phyloP scores from a whole-genome alignment of 2,888 invertebrate species.

The Aspidiotus rigidus region DNA sequence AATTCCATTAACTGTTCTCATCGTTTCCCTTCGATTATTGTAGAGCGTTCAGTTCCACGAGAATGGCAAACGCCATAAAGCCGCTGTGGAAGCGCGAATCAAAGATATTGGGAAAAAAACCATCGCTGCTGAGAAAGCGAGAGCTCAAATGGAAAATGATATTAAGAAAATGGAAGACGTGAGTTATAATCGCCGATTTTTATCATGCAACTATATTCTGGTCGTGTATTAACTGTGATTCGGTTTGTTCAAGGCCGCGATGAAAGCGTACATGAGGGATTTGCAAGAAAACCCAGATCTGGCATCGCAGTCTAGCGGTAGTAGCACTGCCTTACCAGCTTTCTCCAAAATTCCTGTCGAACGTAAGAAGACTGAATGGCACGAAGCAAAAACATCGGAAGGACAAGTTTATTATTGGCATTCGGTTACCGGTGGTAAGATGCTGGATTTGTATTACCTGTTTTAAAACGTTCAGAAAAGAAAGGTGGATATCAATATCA shows the following conservation, averaged over 20 bases:
- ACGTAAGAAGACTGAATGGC: slow-evolving; percentile 52
- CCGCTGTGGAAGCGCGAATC: slow-evolving; percentile 78
- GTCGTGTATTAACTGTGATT: slow-evolving; percentile 11
- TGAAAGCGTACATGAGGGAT: slow-evolving; percentile 80
- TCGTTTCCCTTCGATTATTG: neutral
- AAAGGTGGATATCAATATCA: neutral
- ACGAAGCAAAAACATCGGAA: slow-evolving; percentile 65
- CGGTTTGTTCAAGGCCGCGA: slow-evolving; percentile 54
- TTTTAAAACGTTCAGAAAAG: neutral
- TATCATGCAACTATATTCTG: neutral
- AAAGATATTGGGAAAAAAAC: slow-evolving; percentile 76
- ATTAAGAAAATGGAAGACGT: slow-evolving; percentile 79
- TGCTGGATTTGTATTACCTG: neutral
- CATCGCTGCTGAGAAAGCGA: slow-evolving; percentile 65
- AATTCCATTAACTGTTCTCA: neutral
- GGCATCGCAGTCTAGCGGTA: slow-evolving; percentile 47
- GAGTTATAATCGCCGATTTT: slow-evolving; percentile 34
- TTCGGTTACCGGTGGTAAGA: slow-evolving; percentile 63
- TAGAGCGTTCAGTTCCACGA: slow-evolving; percentile 92
- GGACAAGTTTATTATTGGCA: slow-evolving; percentile 82
- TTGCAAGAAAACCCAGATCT: slow-evolving; percentile 59
- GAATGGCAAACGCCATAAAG: slow-evolving; percentile 82
- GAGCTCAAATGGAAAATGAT: slow-evolving; percentile 67
- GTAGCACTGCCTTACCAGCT: slow-evolving; percentile 34
- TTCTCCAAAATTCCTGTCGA: slow-evolving; percentile 9